phyloP scores from a whole-genome alignment of 2,888 invertebrate species.

The Heliconius sara region DNA sequence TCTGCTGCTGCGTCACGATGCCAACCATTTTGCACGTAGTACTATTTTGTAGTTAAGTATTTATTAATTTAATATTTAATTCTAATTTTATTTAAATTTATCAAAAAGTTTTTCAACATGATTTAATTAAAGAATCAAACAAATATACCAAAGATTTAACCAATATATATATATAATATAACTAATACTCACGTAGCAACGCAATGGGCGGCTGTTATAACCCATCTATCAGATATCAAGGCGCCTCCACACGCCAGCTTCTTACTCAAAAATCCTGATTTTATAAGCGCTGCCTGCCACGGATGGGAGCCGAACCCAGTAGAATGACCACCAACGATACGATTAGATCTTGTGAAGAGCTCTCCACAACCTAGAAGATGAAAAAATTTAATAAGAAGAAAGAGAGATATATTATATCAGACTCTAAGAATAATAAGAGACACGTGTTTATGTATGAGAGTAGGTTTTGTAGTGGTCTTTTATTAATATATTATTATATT shows the following conservation, averaged over 20 bases:
- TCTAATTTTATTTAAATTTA: no score
- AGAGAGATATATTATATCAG: background rate
- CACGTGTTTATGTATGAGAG: background rate
- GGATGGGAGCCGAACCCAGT: conserved; percentile 96
- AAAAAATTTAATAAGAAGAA: background rate
- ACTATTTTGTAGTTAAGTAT: no score
- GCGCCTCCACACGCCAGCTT: conserved; percentile 97
- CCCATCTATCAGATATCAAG: conserved; percentile 94
- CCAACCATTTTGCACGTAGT: no score
- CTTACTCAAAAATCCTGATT: conserved; percentile 94
- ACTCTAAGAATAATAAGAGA: background rate
- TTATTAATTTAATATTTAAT: no score
- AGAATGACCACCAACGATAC: conserved; percentile 96
- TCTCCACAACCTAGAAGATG: conserved; percentile 93
- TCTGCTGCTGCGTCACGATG: no score
- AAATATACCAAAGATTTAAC: no score
- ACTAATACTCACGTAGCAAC: conserved; percentile 91
- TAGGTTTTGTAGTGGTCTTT: background rate
- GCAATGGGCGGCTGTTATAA: conserved; percentile 96
- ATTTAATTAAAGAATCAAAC: no score
- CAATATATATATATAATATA: background rate
- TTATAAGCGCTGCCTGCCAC: conserved; percentile 97
- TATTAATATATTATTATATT: background rate
- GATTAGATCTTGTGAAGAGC: conserved; percentile 92
- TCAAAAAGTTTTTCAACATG: no score